Base-by-base conservation (phyloP, 2,797 vertebrate species). In the Crotalus adamanteus region DNA sequence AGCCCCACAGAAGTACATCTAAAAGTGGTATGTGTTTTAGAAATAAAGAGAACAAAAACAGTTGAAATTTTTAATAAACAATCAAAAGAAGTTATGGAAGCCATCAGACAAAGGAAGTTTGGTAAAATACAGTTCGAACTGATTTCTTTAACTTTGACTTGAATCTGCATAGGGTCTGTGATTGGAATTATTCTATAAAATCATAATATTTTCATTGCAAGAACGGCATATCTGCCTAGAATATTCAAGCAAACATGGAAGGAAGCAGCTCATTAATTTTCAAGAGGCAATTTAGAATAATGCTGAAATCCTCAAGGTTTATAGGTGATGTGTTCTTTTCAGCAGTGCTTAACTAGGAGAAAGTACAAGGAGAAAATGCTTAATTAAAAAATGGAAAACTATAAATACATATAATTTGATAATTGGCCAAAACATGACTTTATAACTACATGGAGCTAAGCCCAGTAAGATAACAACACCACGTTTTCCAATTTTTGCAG, bases 261-360 rank as follows among this genome's bases (percentile, higher is more conserved):
- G 65, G 61, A 60, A 92, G 53, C 31, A 69, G 53, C 53, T 65
- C 28, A 85, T 28, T 92, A 90, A 69, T 89, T 2, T 65, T 90
- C 91, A 87, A 93, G 90, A 31, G 28, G 73, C 59, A 93, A 93
- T 90, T 92, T 90, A 86, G 26, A 60, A 51, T 91, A 60, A 65
- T 60, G 60, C 60, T 51, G 13, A 73, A 86, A n/a, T 25, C 88
- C 73, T 90, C 28, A 85, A 47, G 6, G 26, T 93, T 90, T 63
- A 63, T 3, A 37, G 1, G 2, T 55, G 42, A 83, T 47, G 37
- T 26, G 4, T 7, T 93, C 1, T 28, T 83, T 95, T 93, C 12
- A 57, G 91, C 28, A 94, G 13, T 28, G 93, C 0, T 31, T 87
- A 94, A 61, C 0, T 87, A 95, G 92, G 56, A 53, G 37, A 90